Evolutionary conservation across 2,888 invertebrate genomes (phyloP), one percentile per base, ranked within the genome.

Genomic region (Epsilonema sp.): DNA sequence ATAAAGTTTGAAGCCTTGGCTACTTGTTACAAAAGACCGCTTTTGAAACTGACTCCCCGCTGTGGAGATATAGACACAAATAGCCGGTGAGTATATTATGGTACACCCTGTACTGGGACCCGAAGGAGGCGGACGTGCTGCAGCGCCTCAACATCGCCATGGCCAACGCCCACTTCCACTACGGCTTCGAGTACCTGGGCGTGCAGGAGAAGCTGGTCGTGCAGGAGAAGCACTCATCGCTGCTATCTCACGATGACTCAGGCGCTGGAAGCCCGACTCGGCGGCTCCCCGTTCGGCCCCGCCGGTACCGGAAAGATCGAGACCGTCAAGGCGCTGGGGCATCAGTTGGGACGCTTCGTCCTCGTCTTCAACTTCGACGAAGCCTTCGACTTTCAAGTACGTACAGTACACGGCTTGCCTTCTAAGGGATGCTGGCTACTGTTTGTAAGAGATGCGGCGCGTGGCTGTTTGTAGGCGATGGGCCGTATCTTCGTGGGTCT

Each of bases 181-280:
- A 99, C 65, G 97, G 97, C 1, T 99, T 97, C 67, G 97, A 99
- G 70, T 99, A 99, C 68, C 73, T 97, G 16, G 97, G 94, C 2
- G 39, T 40, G 16, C 36, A 39, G 42, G 62, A 62, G 48, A 47
- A 57, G 40, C 57, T 62, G 8, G n/a, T n/a, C n/a, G 62, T 62
- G 20, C 58, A 71, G 68, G 99, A 97, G 1, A 97, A 97, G 1
- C 73, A 99, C 97, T 0, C 97, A 99, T 68, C 79, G 94, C 51
- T 99, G 97, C 70, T 99, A 97, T 66, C 74, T 99, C 55, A 97
- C 97, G 8, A 99, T 99, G 97, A 97, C 97, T 0, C 97, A 99
- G 68, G 94, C 94, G 3, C 69, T 94, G 52, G 90, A 94, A 67
- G 82, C 89, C 2, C 77, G 92, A 52, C 78, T 99, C 31, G 97